Evolutionary conservation across 2,113 vertebrate genomes (phyloP).

Genomic region (Ranitomeya variabilis): DNA sequence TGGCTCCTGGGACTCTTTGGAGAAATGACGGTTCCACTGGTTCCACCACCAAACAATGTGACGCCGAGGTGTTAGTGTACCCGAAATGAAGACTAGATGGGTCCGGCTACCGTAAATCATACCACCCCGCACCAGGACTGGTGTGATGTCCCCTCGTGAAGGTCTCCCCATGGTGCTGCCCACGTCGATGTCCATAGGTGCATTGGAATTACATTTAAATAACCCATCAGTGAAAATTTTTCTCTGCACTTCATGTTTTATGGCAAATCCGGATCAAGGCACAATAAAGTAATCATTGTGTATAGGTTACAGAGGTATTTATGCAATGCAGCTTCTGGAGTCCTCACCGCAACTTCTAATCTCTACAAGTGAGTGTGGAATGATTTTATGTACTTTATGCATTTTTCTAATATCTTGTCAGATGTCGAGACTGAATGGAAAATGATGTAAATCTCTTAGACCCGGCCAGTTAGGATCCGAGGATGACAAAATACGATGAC

Average conservation of each 20-base stretch:
- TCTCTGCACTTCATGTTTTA: background rate
- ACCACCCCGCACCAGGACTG: no score
- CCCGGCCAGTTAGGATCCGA: slow-evolving; percentile 4
- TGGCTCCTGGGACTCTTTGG: no score
- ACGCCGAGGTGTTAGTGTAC: no score
- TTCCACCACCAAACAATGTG: no score
- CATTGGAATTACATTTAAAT: background rate
- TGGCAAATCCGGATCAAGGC: background rate
- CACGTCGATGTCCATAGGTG: no score
- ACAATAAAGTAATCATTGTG: background rate
- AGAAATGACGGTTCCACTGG: no score
- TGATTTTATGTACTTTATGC: slow-evolving; percentile 5
- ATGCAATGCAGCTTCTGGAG: background rate
- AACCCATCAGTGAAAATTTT: background rate
- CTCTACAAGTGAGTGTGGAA: background rate
- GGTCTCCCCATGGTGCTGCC: no score
- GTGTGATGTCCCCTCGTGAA: no score
- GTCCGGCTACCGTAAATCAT: no score
- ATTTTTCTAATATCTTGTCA: slow-evolving; percentile 34
- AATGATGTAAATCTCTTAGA: background rate
- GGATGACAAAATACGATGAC: slow-evolving; percentile 12
- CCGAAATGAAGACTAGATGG: no score
- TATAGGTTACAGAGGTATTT: background rate
- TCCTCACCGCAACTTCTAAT: background rate
- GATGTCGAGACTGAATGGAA: slow-evolving; percentile 14